A percentile compares a stretch with the other conserved stretches of the same genome.
Evolutionary conservation across 2,113 vertebrate genomes (phyloP).

Genomic region (Tyto alba): DNA sequence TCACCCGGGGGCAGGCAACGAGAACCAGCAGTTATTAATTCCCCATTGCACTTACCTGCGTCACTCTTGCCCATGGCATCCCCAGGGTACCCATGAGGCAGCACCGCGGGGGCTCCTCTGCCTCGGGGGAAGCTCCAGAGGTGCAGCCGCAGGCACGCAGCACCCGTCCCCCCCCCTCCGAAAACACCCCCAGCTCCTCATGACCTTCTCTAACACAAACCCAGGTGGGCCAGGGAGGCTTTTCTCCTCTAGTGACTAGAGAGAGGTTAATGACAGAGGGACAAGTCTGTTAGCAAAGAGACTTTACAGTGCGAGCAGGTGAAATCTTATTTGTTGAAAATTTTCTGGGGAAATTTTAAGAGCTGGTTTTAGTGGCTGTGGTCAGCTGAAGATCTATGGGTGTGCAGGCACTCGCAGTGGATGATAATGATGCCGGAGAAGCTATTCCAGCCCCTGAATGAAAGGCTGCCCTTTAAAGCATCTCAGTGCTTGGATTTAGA

Average conservation of each 20-base stretch:
- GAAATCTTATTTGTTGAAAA: background rate
- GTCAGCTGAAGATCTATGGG: background rate
- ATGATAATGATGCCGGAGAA: background rate
- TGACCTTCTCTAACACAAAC: background rate
- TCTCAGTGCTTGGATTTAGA: background rate
- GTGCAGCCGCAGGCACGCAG: background rate
- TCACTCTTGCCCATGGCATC: accelerated
- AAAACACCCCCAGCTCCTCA: background rate
- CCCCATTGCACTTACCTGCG: background rate
- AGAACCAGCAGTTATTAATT: background rate
- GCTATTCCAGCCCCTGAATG: background rate
- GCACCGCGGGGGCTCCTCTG: accelerated
- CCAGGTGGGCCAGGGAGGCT: background rate
- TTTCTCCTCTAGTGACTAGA: background rate
- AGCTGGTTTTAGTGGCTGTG: background rate
- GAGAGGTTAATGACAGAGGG: background rate
- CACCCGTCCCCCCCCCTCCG: accelerated
- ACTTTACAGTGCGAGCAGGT: background rate
- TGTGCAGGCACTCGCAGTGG: accelerated
- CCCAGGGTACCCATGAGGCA: background rate
- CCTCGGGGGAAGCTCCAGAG: background rate
- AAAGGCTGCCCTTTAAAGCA: conserved; percentile 19
- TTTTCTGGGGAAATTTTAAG: background rate
- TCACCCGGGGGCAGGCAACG: background rate
- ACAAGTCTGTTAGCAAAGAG: background rate